These are phyloP conservation scores for Salpingus planirostris DNA, from an alignment of 2,888 invertebrate species.

Conservation along the genomic window DNA sequence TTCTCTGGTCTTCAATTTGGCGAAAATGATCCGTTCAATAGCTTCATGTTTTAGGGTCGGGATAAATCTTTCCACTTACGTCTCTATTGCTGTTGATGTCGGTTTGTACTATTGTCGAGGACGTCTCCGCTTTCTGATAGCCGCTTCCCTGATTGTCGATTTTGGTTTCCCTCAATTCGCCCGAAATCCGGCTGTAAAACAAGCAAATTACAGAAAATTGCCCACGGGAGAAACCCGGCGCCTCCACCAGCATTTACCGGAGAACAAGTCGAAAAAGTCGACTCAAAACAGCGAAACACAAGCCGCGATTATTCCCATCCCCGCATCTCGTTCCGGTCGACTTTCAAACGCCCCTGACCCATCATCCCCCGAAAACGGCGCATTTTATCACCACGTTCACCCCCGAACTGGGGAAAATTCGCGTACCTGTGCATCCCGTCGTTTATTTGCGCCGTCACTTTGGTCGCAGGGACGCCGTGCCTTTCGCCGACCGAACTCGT, in stretches of 20 bases:
- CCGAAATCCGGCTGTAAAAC: conserved; percentile 9
- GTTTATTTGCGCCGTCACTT: conserved; percentile 32
- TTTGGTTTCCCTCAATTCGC: conserved; percentile 52
- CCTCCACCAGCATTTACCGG: too few species aligned
- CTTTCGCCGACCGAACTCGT: conserved; percentile 45
- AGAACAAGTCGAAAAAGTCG: too few species aligned
- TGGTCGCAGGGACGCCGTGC: conserved; percentile 28
- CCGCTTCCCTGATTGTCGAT: conserved; percentile 47
- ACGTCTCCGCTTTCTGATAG: conserved; percentile 29
- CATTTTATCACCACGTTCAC: too few species aligned
- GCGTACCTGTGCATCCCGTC: conserved; percentile 26
- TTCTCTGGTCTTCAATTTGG: too few species aligned
- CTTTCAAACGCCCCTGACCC: conserved; percentile 10
- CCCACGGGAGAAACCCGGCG: too few species aligned
- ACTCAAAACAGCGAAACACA: too few species aligned
- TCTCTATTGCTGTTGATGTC: conserved; percentile 61
- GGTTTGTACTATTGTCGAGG: conserved; percentile 34
- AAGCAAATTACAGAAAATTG: too few species aligned
- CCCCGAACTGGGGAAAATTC: too few species aligned
- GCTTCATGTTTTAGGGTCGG: too few species aligned
- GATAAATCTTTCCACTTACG: conserved; percentile 53
- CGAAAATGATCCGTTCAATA: too few species aligned
- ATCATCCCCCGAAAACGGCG: too few species aligned
- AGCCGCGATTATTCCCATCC: too few species aligned
- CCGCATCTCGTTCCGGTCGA: background rate